Evolutionary conservation across 2,113 vertebrate genomes (phyloP).

Genomic region (Egretta garzetta): DNA sequence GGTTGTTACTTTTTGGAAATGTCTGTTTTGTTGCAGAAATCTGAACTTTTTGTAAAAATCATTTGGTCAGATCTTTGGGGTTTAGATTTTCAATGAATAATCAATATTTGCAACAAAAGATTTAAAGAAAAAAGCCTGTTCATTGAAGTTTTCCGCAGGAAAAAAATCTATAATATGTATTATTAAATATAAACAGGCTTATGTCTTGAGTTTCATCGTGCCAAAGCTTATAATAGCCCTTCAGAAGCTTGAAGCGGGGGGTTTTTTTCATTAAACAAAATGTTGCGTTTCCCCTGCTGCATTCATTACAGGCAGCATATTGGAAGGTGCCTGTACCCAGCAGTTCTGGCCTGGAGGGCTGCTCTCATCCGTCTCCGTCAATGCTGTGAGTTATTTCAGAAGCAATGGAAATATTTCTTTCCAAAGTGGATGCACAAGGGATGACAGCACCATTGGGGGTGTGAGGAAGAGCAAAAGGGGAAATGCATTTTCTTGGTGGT

Average conservation of each 20-base stretch:
- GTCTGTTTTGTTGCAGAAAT: not conserved
- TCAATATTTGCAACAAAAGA: not conserved
- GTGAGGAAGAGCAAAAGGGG: not conserved
- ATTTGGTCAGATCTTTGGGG: not conserved
- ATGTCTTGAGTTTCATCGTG: not conserved
- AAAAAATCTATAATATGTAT: not conserved
- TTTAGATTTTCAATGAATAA: slow-evolving; percentile 17
- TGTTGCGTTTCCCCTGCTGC: not conserved
- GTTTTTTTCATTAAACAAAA: not conserved
- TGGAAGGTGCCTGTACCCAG: not conserved
- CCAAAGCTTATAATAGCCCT: not conserved
- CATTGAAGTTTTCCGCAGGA: not conserved
- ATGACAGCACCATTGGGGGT: not conserved
- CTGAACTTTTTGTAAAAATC: not conserved
- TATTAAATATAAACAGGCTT: slow-evolving; percentile 26
- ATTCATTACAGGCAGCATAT: not conserved
- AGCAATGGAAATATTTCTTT: not conserved
- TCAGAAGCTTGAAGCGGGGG: not conserved
- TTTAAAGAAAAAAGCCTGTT: not conserved
- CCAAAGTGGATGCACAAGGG: not conserved
- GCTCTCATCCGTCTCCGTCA: not conserved
- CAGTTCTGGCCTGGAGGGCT: not conserved
- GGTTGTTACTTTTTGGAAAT: not conserved
- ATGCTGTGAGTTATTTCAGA: not conserved
- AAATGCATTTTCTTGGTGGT: not conserved